Evolutionary conservation across 2,113 vertebrate genomes (phyloP).

Genomic region (Turnix velox): DNA sequence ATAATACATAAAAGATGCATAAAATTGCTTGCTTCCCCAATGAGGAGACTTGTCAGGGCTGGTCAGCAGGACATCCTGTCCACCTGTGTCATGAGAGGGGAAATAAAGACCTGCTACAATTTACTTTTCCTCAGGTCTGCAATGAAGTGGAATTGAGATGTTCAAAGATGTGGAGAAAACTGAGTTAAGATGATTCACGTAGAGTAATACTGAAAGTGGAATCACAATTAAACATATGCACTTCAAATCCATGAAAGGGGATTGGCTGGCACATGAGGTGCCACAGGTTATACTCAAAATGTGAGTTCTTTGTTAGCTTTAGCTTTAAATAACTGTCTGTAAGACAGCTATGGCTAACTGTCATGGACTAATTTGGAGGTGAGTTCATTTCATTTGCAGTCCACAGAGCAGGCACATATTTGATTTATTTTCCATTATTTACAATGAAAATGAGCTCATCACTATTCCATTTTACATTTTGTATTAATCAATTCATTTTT

Average conservation of each 20-base stretch:
- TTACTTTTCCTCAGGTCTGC: neutral
- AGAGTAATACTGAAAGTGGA: neutral
- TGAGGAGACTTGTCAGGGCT: neutral
- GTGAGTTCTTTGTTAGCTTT: neutral
- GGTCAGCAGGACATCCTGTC: neutral
- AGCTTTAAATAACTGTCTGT: neutral
- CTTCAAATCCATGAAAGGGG: neutral
- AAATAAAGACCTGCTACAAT: neutral
- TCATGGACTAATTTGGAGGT: neutral
- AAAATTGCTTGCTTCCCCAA: neutral
- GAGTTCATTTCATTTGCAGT: neutral
- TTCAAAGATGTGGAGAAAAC: neutral
- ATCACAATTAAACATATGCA: neutral
- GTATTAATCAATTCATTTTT: slow-evolving; percentile 26
- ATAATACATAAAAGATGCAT: neutral
- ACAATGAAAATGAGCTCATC: slow-evolving; percentile 37
- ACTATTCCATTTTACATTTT: slow-evolving; percentile 26
- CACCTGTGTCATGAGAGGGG: neutral
- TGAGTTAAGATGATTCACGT: neutral
- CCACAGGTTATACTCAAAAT: neutral
- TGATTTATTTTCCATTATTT: slow-evolving; percentile 24
- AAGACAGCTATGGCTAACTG: neutral
- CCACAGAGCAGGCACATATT: neutral
- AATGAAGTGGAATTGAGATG: neutral
- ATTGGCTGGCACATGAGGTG: neutral